A percentile compares a stretch with the other conserved stretches of the same genome.
Evolutionary conservation across 2,113 vertebrate species (phyloP).

Genomic region (Mystacornis crossleyi): DNA sequence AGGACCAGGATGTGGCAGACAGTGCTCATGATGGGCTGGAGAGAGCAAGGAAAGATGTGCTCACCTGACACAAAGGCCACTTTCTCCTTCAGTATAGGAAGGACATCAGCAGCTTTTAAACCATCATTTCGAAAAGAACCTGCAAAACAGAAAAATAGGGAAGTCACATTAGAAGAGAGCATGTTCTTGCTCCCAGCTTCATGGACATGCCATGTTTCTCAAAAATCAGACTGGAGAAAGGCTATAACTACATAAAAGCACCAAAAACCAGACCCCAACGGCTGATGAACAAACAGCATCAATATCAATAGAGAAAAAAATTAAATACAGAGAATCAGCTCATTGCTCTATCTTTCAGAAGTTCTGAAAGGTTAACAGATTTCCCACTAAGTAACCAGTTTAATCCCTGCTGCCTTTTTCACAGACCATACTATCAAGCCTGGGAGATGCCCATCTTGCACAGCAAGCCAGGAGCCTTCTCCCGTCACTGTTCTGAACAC

Average conservation of each 20-base stretch:
- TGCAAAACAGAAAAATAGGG: slow-evolving; percentile 65
- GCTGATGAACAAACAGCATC: not conserved
- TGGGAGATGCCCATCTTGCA: not conserved
- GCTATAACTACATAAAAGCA: not conserved
- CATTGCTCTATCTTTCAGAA: not conserved
- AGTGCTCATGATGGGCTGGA: not conserved
- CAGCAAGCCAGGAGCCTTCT: not conserved
- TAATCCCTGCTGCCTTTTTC: not conserved
- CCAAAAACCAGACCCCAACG: not conserved
- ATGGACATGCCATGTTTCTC: not conserved
- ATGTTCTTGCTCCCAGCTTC: not conserved
- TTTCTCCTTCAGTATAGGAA: slow-evolving; percentile 96
- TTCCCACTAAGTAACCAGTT: not conserved
- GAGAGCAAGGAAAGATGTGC: slow-evolving; percentile 38
- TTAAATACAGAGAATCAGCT: not conserved
- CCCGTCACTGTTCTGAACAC: not conserved
- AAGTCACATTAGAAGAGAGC: not conserved
- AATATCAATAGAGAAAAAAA: not conserved
- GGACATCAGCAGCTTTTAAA: slow-evolving; percentile 95
- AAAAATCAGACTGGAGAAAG: not conserved
- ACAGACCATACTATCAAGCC: not conserved
- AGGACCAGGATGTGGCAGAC: not conserved
- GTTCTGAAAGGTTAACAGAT: not conserved
- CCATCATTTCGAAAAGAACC: slow-evolving; percentile 94
- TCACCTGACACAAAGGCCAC: slow-evolving; percentile 98